A percentile compares a stretch with the other conserved stretches of the same genome.
Evolutionary conservation across 2,888 invertebrate species (phyloP).

Genomic region (Chloromyia formosa): DNA sequence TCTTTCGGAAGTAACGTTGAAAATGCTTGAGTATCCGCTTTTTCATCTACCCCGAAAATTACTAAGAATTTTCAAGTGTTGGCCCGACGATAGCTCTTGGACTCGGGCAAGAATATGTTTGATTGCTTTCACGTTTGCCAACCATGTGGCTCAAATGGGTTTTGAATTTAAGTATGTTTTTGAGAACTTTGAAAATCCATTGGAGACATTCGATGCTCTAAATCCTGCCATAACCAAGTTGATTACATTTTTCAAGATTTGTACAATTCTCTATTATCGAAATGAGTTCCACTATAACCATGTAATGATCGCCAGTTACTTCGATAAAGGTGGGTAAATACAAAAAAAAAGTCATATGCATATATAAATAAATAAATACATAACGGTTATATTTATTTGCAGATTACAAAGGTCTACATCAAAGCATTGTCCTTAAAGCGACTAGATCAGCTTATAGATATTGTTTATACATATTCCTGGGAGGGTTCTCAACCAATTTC

Average conservation of each 20-base stretch:
- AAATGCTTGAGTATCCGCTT: conserved; percentile 18
- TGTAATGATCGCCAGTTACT: neutral
- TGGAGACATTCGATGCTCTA: conserved; percentile 43
- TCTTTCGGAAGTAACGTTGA: no score
- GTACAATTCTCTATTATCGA: conserved; percentile 35
- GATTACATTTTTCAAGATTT: conserved; percentile 45
- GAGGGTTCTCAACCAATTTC: conserved; percentile 35
- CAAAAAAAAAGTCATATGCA: neutral
- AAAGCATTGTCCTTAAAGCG: conserved; percentile 16
- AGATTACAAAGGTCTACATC: conserved; percentile 31
- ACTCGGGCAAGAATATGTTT: neutral
- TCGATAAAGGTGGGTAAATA: conserved; percentile 34
- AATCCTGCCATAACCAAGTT: conserved; percentile 44
- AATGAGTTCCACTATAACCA: conserved; percentile 32
- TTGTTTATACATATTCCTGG: conserved; percentile 22
- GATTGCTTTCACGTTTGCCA: conserved; percentile 2
- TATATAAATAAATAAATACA: neutral
- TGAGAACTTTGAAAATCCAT: conserved; percentile 24
- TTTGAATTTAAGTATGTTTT: conserved; percentile 35
- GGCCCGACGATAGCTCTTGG: conserved; percentile 16
- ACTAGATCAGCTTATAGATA: conserved; percentile 33
- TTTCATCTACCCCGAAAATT: conserved; percentile 27
- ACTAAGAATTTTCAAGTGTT: conserved; percentile 14
- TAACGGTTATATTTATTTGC: neutral
- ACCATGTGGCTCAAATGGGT: conserved; percentile 2